These are phyloP conservation scores for Elaphurus davidianus DNA, from an alignment of 2,113 vertebrate species.

Conservation along the genomic window DNA sequence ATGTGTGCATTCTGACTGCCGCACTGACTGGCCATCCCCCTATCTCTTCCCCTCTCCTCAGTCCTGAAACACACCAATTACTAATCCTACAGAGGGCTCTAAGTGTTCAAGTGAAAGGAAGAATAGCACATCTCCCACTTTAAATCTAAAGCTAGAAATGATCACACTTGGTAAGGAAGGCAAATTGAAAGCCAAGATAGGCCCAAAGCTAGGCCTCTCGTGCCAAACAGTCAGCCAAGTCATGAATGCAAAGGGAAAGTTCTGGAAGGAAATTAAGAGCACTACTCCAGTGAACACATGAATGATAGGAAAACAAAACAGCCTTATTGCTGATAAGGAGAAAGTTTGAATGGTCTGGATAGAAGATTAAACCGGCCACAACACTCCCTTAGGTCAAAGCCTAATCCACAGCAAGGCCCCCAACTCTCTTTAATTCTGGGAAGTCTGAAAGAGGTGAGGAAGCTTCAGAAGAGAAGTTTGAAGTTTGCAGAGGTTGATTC, in stretches of 20 bases:
- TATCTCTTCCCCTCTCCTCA: neutral
- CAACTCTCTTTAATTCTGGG: neutral
- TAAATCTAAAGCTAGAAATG: neutral
- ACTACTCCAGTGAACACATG: neutral
- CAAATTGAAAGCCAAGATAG: too few species aligned
- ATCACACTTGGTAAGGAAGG: neutral
- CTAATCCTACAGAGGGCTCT: neutral
- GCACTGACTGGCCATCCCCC: neutral
- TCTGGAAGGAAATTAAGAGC: neutral
- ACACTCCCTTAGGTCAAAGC: neutral
- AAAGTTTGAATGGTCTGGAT: neutral
- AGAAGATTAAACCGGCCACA: neutral
- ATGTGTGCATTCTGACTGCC: neutral
- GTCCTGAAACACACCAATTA: neutral
- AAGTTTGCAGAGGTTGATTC: neutral
- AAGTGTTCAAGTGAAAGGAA: neutral
- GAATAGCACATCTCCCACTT: neutral
- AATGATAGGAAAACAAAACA: neutral
- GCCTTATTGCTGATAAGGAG: neutral
- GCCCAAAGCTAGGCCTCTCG: neutral
- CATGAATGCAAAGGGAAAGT: neutral
- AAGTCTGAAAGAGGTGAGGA: neutral
- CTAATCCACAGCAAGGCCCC: neutral
- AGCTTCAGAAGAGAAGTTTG: neutral
- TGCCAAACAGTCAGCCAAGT: neutral